These are phyloP conservation scores for Lithophane semibrunnea DNA, from an alignment of 2,888 invertebrate species.

Conservation along the genomic window DNA sequence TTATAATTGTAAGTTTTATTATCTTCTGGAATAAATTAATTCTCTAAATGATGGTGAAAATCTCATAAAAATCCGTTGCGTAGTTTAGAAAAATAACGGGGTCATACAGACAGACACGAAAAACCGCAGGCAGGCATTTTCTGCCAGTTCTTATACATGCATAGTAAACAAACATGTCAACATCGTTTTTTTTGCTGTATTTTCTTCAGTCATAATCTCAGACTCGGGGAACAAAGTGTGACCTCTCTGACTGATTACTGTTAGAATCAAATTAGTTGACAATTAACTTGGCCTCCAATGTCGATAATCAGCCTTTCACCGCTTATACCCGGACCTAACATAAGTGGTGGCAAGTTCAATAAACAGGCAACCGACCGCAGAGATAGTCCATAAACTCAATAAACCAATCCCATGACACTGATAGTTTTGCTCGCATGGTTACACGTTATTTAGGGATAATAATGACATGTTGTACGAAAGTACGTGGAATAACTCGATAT, in stretches of 20 bases:
- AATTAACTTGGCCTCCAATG: not conserved
- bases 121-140: not conserved
- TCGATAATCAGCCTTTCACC: not conserved
- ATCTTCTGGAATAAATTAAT: not conserved
- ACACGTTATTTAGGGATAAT: not conserved
- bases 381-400: slow-evolving; percentile 32
- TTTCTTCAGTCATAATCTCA: not conserved
- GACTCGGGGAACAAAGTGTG: not conserved
- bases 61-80: not conserved
- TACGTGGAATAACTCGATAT: not conserved
- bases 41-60: not conserved
- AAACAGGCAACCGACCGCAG: slow-evolving; percentile 22
- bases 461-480: not conserved
- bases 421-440: slow-evolving; percentile 26
- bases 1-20: no score
- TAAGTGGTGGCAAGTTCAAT: slow-evolving; percentile 33
- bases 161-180: no score
- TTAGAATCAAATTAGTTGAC: not conserved
- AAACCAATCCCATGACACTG: slow-evolving; percentile 23
- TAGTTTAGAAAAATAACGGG: not conserved
- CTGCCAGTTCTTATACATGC: not conserved
- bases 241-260: not conserved
- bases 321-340: slow-evolving; percentile 5
- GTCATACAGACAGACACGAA: not conserved
- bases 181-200: not conserved